phyloP scores from a whole-genome alignment of 53 echinoderm and acorn worm genomes.

The Echinometra lucunter region DNA sequence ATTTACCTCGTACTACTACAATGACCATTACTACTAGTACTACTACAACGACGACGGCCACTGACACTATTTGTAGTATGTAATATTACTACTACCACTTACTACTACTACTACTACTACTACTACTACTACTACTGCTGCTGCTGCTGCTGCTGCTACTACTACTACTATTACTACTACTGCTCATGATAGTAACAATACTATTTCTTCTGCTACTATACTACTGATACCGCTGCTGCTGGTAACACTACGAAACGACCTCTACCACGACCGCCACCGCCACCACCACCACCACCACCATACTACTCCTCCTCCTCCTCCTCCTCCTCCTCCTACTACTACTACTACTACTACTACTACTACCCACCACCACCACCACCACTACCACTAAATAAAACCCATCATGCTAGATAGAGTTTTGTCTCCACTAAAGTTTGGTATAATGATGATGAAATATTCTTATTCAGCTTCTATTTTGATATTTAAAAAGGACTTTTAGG shows the following conservation, averaged over 20 bases:
- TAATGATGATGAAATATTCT: background rate
- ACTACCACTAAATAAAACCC: background rate
- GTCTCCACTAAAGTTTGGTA: background rate
- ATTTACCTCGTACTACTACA: too few species aligned
- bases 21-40: constrained; percentile 16
- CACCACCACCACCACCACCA: background rate
- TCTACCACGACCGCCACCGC: background rate
- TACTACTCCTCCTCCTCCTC: too few species aligned
- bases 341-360: constrained; percentile 13
- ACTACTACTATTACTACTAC: background rate
- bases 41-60: background rate
- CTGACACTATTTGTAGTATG: too few species aligned
- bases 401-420: background rate
- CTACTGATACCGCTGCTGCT: background rate
- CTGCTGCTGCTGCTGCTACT: constrained; percentile 18
- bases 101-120: constrained; percentile 1
- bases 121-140: constrained; percentile 17
- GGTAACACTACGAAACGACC: background rate
- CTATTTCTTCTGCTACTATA: constrained; percentile 26
- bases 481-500: background rate
- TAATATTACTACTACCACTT: constrained; percentile 17
- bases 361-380: background rate
- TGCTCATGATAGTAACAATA: background rate
- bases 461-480: background rate
- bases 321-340: background rate